Base-by-base conservation (phyloP, 2,888 invertebrate species). In the Ectemnius lituratus region DNA sequence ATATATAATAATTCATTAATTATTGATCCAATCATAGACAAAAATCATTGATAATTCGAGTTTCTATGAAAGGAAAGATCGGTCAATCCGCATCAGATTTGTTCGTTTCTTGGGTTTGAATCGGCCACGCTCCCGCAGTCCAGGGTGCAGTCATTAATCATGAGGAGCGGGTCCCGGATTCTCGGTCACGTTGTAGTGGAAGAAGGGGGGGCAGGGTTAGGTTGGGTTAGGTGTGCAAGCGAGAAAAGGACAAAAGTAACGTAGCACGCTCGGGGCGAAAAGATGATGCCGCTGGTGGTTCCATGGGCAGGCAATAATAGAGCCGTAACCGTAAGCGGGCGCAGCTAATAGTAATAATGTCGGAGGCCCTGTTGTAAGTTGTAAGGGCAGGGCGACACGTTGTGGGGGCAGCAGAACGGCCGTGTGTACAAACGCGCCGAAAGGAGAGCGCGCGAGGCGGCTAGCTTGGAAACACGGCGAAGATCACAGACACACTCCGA, bases 301-400 rank as follows among this genome's bases (percentile, higher is more conserved):
- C 78, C 77, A 71, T 80, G 78, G 73, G 78, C 16, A 77, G 78
- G 66, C 78, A 73, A 81, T 85, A 85, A 89, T 88, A 86, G 86
- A 89, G 85, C 84, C 81, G 82, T 85, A 84, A 84, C 84, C 75
- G 74, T 80, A 79, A 77, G 83, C 84, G 83, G 84, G 84, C 85
- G 78, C 82, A 80, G 80, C 87, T 87, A 89, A 89, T 88, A 82
- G 86, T 83, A 87, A 87, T 86, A 87, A 88, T 83, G 86, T 86
- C 79, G 70, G 74, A 81, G 75, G 73, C 72, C 81, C 78, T 82
- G 74, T 79, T 69, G 84, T 85, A 83, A 81, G 80, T 79, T 80
- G 68, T 76, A 37, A 73, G 74, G 73, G 79, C 78, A 67, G n/a
- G 37, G 37, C 37, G 37, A 37, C 37, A 37, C 75, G 74, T 74